Evolutionary conservation across 1,140 invertebrate species (phyloP).

Genomic region (Drosophila bocki): DNA sequence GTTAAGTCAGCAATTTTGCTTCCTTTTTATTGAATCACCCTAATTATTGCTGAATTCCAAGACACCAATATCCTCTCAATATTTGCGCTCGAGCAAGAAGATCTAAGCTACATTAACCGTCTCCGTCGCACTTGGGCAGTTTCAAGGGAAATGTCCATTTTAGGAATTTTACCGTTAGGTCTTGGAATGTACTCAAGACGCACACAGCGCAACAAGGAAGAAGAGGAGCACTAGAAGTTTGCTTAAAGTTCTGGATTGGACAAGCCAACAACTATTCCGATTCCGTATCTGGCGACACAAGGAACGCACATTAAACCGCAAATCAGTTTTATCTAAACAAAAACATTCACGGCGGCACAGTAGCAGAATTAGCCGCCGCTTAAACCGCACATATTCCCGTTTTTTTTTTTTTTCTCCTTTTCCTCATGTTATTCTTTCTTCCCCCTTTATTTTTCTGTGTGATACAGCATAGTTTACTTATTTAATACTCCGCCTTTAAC

Average conservation of each 20-base stretch:
- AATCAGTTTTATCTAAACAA: conserved; percentile 22
- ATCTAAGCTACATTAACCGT: background rate
- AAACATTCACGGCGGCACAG: conserved; percentile 3
- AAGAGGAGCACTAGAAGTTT: background rate
- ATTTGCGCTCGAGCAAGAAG: background rate
- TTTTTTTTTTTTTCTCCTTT: background rate
- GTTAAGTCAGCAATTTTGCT: background rate
- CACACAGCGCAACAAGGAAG: background rate
- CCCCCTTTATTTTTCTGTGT: background rate
- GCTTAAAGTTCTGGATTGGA: conserved; percentile 1
- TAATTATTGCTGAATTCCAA: background rate
- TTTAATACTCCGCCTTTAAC: background rate
- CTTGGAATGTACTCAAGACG: background rate
- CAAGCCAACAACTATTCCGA: background rate
- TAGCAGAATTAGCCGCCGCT: background rate
- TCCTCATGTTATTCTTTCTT: conserved; percentile 2
- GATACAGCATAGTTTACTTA: conserved; percentile 10
- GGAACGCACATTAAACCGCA: conserved; percentile 6
- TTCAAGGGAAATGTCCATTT: background rate
- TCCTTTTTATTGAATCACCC: background rate
- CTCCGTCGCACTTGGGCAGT: background rate
- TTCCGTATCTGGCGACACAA: conserved; percentile 9
- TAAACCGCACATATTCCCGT: conserved; percentile 13
- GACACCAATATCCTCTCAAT: background rate
- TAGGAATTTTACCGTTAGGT: conserved; percentile 3